Conservation (phyloP, 2,113 vertebrate genomes). For the Lepisosteus osseus region DNA sequence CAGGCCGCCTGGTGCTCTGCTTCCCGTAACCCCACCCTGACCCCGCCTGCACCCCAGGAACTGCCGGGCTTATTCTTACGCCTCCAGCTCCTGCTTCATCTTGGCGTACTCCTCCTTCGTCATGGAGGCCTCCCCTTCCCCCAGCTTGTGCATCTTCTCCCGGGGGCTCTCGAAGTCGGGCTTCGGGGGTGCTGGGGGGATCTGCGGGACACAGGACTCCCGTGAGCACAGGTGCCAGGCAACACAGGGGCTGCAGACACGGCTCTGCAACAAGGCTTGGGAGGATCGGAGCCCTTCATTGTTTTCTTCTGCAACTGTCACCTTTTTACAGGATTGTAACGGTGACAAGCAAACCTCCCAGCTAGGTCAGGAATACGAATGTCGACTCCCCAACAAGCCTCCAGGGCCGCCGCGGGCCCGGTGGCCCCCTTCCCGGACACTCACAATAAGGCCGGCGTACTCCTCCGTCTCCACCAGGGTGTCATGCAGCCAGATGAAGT, state of each 20-base stretch:
- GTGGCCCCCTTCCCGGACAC: too few species aligned
- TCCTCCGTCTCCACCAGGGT: constrained; percentile 87
- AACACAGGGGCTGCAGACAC: neutral
- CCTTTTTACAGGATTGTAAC: too few species aligned
- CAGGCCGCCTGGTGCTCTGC: too few species aligned
- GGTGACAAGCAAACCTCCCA: too few species aligned
- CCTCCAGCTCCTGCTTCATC: constrained; percentile 98
- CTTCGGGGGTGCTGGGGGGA: constrained; percentile 88
- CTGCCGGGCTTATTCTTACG: constrained; percentile 64
- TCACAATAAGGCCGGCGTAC: constrained; percentile 92
- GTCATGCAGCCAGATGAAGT: constrained; percentile 97
- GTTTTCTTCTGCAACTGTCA: too few species aligned
- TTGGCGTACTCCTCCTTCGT: constrained; percentile 95
- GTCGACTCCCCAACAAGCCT: too few species aligned
- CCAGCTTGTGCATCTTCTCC: constrained; percentile 97
- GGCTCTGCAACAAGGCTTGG: too few species aligned
- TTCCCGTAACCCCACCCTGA: too few species aligned
- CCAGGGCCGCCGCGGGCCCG: too few species aligned
- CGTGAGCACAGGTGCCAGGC: neutral
- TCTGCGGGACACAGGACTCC: constrained; percentile 54
- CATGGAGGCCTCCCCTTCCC: constrained; percentile 94
- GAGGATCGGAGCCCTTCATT: too few species aligned
- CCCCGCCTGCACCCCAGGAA: too few species aligned
- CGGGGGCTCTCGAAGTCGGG: constrained; percentile 93
- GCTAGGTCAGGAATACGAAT: too few species aligned